Evolutionary conservation across 1,140 invertebrate genomes (phyloP).

Genomic region (Drosophila equinoxialis): DNA sequence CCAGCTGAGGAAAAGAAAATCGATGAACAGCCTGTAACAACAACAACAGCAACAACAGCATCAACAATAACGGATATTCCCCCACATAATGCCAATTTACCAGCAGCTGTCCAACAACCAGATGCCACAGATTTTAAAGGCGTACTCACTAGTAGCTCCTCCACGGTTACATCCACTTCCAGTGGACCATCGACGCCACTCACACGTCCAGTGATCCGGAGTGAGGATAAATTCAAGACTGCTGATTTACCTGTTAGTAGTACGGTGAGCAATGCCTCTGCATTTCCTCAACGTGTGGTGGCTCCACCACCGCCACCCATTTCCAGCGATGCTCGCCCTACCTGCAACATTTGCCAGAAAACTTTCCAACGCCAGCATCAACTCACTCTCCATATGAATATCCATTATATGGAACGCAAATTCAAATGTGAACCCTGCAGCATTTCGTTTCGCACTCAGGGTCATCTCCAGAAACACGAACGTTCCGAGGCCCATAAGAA

Average conservation of each 20-base stretch:
- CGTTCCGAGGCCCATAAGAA: conserved; percentile 95
- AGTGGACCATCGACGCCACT: conserved; percentile 2
- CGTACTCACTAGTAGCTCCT: conserved; percentile 34
- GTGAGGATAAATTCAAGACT: conserved; percentile 79
- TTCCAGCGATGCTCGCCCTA: conserved; percentile 88
- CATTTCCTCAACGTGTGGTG: conserved; percentile 41
- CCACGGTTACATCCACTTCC: conserved; percentile 1
- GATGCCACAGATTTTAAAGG: conserved; percentile 76
- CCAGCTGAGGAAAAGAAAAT: conserved; percentile 19
- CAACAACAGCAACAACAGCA: not conserved
- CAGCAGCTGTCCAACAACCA: conserved; percentile 72
- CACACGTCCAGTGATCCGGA: conserved; percentile 69
- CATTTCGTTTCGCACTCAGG: conserved; percentile 95
- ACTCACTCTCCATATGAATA: conserved; percentile 95
- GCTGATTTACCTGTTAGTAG: conserved; percentile 57
- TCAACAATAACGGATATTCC: not conserved
- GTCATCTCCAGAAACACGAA: conserved; percentile 96
- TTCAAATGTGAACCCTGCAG: conserved; percentile 95
- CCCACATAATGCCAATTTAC: conserved; percentile 73
- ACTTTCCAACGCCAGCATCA: conserved; percentile 95
- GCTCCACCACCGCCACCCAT: conserved; percentile 74
- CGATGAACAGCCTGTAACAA: conserved; percentile 32
- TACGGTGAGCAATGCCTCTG: not conserved
- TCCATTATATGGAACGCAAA: conserved; percentile 97
- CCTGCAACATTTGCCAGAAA: conserved; percentile 95